phyloP scores from a whole-genome alignment of 2,113 vertebrate species.

The Morone chrysops region DNA sequence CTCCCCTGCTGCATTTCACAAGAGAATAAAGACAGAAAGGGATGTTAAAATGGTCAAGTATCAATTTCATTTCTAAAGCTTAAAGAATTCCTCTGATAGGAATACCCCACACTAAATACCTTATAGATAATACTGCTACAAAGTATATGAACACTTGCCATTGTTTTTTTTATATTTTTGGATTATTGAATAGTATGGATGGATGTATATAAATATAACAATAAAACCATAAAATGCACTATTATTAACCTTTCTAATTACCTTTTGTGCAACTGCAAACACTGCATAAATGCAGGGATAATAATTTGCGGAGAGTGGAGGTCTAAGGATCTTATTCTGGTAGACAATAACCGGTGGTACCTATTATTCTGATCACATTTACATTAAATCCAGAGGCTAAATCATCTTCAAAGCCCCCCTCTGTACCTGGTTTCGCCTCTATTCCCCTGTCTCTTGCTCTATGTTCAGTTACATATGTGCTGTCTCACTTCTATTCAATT shows the following conservation, averaged over 20 bases:
- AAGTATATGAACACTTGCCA: neutral
- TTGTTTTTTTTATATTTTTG: neutral
- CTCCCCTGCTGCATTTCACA: slow-evolving; percentile 73
- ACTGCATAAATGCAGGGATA: neutral
- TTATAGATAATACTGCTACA: neutral
- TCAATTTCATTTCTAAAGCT: neutral
- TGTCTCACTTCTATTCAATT: slow-evolving; percentile 55
- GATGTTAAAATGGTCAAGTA: neutral
- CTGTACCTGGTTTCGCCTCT: slow-evolving; percentile 60
- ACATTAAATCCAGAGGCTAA: slow-evolving; percentile 47
- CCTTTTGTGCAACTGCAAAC: neutral
- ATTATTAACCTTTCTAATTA: neutral
- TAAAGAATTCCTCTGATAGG: neutral
- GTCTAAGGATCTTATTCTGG: slow-evolving; percentile 31
- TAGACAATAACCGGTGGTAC: slow-evolving; percentile 56
- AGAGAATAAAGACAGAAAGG: slow-evolving; percentile 45
- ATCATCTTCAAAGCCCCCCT: slow-evolving; percentile 43
- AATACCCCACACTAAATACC: neutral
- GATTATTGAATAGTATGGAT: neutral
- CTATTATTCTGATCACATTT: slow-evolving; percentile 67
- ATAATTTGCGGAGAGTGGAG: slow-evolving; percentile 24
- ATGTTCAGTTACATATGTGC: slow-evolving; percentile 62
- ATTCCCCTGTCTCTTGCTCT: slow-evolving; percentile 61
- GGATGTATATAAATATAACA: neutral
- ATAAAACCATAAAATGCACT: neutral